Percentiles rank a stretch among this genome's conserved stretches.
These are phyloP conservation scores for Dinocampus coccinellae DNA, from an alignment of 2,888 invertebrate species.

Conservation along the genomic window DNA sequence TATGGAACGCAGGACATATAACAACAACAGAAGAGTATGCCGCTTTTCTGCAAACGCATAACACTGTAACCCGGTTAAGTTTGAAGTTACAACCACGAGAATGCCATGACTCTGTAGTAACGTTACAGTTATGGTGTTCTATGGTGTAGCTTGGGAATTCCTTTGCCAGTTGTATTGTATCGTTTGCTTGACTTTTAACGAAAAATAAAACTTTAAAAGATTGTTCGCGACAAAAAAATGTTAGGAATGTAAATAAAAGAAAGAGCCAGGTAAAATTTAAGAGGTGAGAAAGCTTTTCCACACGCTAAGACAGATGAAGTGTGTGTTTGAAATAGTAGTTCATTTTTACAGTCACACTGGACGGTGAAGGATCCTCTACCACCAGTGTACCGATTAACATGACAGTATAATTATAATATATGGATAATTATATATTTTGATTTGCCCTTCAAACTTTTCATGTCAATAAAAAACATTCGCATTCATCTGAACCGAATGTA, in stretches of 20 bases:
- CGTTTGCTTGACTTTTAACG: not conserved
- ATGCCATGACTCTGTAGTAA: slow-evolving; percentile 17
- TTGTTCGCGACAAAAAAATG: slow-evolving; percentile 4
- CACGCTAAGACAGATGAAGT: slow-evolving; percentile 53
- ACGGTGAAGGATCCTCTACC: not conserved
- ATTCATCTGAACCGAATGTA: not conserved
- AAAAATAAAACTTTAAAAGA: slow-evolving; percentile 4
- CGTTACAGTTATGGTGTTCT: not conserved
- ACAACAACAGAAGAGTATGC: not conserved
- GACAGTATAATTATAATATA: slow-evolving; percentile 57
- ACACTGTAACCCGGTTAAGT: slow-evolving; percentile 16
- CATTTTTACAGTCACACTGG: not conserved
- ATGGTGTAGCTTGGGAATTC: slow-evolving; percentile 10
- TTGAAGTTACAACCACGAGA: slow-evolving; percentile 22
- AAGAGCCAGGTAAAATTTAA: not conserved
- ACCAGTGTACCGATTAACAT: slow-evolving; percentile 64
- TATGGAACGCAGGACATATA: slow-evolving; percentile 5
- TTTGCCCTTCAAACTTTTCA: slow-evolving; percentile 14
- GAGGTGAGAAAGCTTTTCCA: not conserved
- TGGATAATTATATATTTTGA: slow-evolving; percentile 36
- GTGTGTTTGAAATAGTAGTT: not conserved
- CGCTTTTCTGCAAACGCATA: slow-evolving; percentile 14
- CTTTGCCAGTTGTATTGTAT: slow-evolving; percentile 20
- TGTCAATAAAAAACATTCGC: too few species aligned
- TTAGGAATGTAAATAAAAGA: not conserved